Percentiles rank a stretch among this genome's conserved stretches.
Conservation (phyloP, 2,797 vertebrate genomes). For the Coilia nasus region DNA sequence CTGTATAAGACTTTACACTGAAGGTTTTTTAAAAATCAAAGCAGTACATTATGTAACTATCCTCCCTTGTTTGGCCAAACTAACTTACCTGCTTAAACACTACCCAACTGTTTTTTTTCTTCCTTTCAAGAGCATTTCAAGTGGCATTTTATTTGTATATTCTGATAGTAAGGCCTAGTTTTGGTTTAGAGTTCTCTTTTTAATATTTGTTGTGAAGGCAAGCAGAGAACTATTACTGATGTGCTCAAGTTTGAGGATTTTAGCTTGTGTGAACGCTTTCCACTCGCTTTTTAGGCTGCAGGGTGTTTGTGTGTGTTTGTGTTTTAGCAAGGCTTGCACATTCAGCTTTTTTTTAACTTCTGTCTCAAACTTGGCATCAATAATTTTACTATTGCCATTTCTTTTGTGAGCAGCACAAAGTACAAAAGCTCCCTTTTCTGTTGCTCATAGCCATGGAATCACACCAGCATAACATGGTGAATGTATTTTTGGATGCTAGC, state of each 20-base stretch:
- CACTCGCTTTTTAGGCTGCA: not conserved
- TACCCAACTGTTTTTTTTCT: not conserved
- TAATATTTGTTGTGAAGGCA: not conserved
- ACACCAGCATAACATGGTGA: conserved; percentile 8
- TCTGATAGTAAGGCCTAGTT: not conserved
- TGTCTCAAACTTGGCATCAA: not conserved
- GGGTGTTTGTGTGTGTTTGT: not conserved
- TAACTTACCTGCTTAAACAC: conserved; percentile 16
- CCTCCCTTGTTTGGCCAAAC: conserved; percentile 12
- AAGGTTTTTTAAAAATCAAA: not conserved
- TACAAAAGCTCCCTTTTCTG: not conserved
- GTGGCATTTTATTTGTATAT: not conserved
- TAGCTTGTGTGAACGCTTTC: not conserved
- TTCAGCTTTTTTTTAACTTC: conserved; percentile 1
- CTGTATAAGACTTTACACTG: conserved; percentile 24
- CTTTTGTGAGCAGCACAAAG: not conserved
- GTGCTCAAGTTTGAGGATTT: not conserved
- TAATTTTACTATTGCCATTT: not conserved
- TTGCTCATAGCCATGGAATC: not conserved
- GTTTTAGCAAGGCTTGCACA: not conserved
- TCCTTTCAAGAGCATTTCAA: no score
- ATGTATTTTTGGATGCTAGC: conserved; percentile 4
- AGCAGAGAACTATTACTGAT: not conserved
- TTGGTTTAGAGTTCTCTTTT: not conserved
- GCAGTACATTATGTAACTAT: conserved; percentile 11